These are phyloP conservation scores for Hippocampus comes DNA, from an alignment of 2,113 vertebrate genomes.

Conservation along the genomic window DNA sequence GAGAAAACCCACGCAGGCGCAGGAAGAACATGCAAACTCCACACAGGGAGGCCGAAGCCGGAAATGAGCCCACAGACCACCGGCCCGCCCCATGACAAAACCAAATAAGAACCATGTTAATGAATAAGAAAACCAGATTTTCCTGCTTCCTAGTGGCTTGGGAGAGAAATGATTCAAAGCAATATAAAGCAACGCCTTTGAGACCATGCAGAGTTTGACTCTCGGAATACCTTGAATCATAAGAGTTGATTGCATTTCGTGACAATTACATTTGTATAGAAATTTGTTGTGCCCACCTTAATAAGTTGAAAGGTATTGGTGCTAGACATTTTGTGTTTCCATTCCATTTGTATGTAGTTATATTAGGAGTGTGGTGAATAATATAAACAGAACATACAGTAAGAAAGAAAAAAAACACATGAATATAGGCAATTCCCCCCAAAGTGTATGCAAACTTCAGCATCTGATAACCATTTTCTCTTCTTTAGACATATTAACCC, in stretches of 20 bases:
- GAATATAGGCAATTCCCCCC: neutral
- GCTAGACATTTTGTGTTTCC: too few relatives aligned
- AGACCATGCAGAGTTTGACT: neutral
- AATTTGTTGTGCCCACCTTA: too few relatives aligned
- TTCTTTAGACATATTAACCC: neutral
- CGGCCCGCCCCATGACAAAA: neutral
- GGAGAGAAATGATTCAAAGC: neutral
- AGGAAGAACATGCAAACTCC: too few relatives aligned
- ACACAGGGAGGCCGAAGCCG: too few relatives aligned
- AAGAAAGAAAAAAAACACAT: neutral
- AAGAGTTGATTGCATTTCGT: neutral
- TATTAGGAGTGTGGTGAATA: too few relatives aligned
- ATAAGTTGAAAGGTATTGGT: too few relatives aligned
- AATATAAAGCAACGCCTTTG: too few relatives aligned
- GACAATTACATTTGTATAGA: too few relatives aligned
- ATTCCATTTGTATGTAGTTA: too few relatives aligned
- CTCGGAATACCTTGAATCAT: neutral
- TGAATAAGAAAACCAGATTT: slow-evolving; percentile 30
- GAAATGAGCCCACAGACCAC: too few relatives aligned
- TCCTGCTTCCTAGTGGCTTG: slow-evolving; percentile 69
- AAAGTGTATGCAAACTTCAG: neutral
- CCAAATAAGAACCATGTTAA: neutral
- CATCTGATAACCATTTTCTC: neutral
- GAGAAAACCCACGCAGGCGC: too few relatives aligned
- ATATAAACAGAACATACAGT: too few relatives aligned